Evolutionary conservation across 2,888 invertebrate species (phyloP).

Genomic region (Nowickia ferox): DNA sequence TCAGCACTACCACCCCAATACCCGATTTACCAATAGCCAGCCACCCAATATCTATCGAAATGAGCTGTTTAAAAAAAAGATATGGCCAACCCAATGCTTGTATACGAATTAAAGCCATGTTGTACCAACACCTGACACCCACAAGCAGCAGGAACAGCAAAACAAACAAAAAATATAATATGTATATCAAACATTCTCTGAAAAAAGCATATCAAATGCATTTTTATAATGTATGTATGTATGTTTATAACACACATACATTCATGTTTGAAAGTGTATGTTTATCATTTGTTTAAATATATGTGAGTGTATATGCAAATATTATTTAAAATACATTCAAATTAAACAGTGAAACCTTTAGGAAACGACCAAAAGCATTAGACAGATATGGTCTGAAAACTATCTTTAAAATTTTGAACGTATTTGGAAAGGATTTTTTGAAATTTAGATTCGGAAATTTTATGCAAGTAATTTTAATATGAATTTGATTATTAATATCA

Average conservation of each 20-base stretch:
- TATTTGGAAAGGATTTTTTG: too few relatives aligned
- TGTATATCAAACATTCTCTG: not conserved
- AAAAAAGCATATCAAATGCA: slow-evolving; percentile 57
- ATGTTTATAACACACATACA: not conserved
- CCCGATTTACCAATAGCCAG: slow-evolving; percentile 42
- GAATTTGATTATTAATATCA: too few relatives aligned
- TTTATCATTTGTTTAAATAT: not conserved
- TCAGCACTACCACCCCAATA: slow-evolving; percentile 49
- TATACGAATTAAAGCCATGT: slow-evolving; percentile 9
- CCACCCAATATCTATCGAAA: slow-evolving; percentile 23
- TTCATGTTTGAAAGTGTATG: not conserved
- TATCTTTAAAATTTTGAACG: too few relatives aligned
- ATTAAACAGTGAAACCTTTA: not conserved
- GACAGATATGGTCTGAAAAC: not conserved
- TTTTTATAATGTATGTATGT: slow-evolving; percentile 53
- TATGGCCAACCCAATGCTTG: slow-evolving; percentile 32
- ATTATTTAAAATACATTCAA: not conserved
- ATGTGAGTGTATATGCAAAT: not conserved
- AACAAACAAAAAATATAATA: not conserved
- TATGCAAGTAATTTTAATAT: too few relatives aligned
- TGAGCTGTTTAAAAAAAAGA: slow-evolving; percentile 15
- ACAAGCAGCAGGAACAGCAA: slow-evolving; percentile 18
- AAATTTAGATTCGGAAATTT: too few relatives aligned
- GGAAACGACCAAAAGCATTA: not conserved
- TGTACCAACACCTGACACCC: slow-evolving; percentile 59